phyloP scores from a whole-genome alignment of 2,888 invertebrate species.

The Gasteruption jaculator region DNA sequence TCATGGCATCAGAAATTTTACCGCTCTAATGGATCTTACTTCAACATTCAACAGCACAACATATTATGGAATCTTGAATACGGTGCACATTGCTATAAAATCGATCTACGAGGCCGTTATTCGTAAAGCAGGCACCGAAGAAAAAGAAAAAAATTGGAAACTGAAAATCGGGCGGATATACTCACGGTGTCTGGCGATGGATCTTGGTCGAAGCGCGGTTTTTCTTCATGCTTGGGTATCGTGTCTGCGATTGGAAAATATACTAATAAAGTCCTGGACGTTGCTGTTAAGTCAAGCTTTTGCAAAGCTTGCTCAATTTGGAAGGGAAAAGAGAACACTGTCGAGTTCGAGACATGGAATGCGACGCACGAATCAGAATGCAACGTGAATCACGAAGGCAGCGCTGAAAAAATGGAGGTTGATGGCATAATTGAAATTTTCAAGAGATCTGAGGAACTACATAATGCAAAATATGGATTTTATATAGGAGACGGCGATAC shows the following conservation, averaged over 20 bases:
- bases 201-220: conserved; percentile 23
- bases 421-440: conserved; percentile 26
- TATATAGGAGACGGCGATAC: conserved; percentile 26
- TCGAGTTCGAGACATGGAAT: conserved; percentile 23
- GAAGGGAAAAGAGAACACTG: conserved; percentile 21
- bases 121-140: conserved; percentile 20
- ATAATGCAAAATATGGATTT: conserved; percentile 19
- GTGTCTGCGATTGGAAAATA: conserved; percentile 26
- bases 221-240: conserved; percentile 22
- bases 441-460: conserved; percentile 21
- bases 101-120: conserved; percentile 12
- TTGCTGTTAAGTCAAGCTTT: conserved; percentile 24
- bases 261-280: conserved; percentile 24
- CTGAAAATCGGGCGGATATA: conserved; percentile 16
- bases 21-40: conserved; percentile 18
- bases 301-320: conserved; percentile 23
- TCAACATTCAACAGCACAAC: conserved; percentile 11
- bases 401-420: conserved; percentile 26
- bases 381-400: conserved; percentile 25
- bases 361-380: conserved; percentile 23
- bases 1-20: conserved; percentile 23
- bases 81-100: conserved; percentile 13
- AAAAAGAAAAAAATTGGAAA: conserved; percentile 22
- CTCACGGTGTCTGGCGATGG: conserved; percentile 20
- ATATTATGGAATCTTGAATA: conserved; percentile 18